These are phyloP conservation scores for Incurvaria masculella DNA, from an alignment of 2,888 invertebrate genomes.

Conservation along the genomic window DNA sequence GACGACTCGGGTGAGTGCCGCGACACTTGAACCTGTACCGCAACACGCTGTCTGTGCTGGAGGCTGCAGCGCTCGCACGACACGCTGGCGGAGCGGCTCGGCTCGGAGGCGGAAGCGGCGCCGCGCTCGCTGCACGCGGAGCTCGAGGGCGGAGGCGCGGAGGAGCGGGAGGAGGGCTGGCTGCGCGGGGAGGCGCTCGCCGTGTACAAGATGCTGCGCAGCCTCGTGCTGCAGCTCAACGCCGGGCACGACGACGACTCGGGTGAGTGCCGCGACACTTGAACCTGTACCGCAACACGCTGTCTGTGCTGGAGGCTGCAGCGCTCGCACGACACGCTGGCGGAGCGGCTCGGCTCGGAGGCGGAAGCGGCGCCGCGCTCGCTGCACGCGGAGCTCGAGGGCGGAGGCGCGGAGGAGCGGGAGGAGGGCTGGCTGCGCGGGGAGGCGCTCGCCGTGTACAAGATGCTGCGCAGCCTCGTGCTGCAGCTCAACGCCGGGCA, in stretches of 20 bases:
- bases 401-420: conserved; percentile 46
- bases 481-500: conserved; percentile 72
- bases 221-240: conserved; percentile 70
- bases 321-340: conserved; percentile 67
- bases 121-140: conserved; percentile 82
- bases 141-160: conserved; percentile 76
- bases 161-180: conserved; percentile 52
- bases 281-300: conserved; percentile 49
- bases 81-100: conserved; percentile 67
- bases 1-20: conserved; percentile 74
- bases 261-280: too few relatives aligned
- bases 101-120: conserved; percentile 48
- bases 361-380: conserved; percentile 59
- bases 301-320: conserved; percentile 67
- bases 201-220: conserved; percentile 69
- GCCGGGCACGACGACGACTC: conserved; percentile 74
- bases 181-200: conserved; percentile 64
- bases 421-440: conserved; percentile 60
- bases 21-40: conserved; percentile 47
- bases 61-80: conserved; percentile 68
- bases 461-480: conserved; percentile 69
- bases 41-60: conserved; percentile 62
- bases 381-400: conserved; percentile 88
- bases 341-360: conserved; percentile 64
- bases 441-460: conserved; percentile 68